Conservation (phyloP, 2,888 invertebrate species). For the Synanthedon andrenaeformis region DNA sequence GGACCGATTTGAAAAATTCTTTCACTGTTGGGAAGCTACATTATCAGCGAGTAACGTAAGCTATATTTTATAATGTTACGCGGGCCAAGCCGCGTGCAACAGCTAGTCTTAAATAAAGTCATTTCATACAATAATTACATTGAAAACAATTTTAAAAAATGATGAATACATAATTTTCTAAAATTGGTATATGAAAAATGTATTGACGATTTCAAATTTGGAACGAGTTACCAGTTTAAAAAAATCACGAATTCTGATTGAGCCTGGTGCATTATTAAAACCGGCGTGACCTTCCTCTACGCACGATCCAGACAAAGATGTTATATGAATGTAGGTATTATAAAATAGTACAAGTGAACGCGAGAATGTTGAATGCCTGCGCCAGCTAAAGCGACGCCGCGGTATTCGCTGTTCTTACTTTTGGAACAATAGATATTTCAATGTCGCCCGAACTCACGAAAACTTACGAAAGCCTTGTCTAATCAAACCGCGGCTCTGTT, state of each 20-base stretch:
- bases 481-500: slow-evolving; percentile 1
- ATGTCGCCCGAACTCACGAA: slow-evolving; percentile 53
- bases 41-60: no score
- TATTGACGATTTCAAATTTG: no score
- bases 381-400: slow-evolving; percentile 1
- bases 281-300: slow-evolving; percentile 35
- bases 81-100: no score
- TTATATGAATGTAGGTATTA: neutral
- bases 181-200: no score
- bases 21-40: no score
- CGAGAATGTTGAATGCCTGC: neutral
- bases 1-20: no score
- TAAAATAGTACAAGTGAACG: slow-evolving; percentile 2
- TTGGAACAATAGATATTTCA: slow-evolving; percentile 50
- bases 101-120: no score
- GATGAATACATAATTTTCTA: no score
- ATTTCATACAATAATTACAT: no score
- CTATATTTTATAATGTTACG: no score
- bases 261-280: slow-evolving; percentile 15
- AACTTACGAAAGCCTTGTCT: slow-evolving; percentile 47
- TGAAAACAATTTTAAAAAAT: no score
- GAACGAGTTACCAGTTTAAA: no score
- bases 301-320: slow-evolving; percentile 34
- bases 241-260: slow-evolving; percentile 5
- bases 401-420: neutral